Percentiles rank a stretch among this genome's conserved stretches.
phyloP scores from a whole-genome alignment of 2,797 vertebrate genomes.

The Taeniopygia guttata region DNA sequence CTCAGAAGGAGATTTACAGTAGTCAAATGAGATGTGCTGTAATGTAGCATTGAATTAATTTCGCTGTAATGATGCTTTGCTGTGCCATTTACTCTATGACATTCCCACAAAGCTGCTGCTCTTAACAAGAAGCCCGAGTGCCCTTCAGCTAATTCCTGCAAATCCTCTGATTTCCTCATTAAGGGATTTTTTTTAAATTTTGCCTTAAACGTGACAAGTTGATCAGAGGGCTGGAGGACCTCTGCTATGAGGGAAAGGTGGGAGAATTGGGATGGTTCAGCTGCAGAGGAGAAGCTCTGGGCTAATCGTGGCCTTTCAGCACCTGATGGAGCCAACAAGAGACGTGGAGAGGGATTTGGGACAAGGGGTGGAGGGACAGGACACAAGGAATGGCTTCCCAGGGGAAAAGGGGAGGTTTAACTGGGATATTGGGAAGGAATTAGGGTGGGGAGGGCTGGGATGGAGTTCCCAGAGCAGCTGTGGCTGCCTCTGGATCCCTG shows the following conservation, averaged over 20 bases:
- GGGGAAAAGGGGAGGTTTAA: rapidly evolving
- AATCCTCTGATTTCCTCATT: not conserved
- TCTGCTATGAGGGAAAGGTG: not conserved
- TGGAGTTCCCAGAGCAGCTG: not conserved
- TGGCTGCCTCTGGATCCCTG: not conserved
- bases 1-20: not conserved
- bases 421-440: not conserved
- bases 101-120: not conserved
- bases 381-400: not conserved
- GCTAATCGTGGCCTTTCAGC: not conserved
- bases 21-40: not conserved
- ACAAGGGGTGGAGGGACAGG: not conserved
- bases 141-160: not conserved
- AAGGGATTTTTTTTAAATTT: not conserved
- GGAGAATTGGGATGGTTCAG: not conserved
- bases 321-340: too few species aligned
- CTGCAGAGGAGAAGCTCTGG: not conserved
- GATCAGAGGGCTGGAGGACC: not conserved
- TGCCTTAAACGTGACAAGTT: not conserved
- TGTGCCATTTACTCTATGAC: not conserved
- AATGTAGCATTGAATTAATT: not conserved
- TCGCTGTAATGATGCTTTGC: not conserved
- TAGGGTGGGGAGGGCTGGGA: not conserved
- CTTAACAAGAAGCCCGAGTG: not conserved
- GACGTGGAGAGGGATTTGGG: not conserved